Evolutionary conservation across 2,113 vertebrate genomes (phyloP).

Genomic region (Alectura lathami): DNA sequence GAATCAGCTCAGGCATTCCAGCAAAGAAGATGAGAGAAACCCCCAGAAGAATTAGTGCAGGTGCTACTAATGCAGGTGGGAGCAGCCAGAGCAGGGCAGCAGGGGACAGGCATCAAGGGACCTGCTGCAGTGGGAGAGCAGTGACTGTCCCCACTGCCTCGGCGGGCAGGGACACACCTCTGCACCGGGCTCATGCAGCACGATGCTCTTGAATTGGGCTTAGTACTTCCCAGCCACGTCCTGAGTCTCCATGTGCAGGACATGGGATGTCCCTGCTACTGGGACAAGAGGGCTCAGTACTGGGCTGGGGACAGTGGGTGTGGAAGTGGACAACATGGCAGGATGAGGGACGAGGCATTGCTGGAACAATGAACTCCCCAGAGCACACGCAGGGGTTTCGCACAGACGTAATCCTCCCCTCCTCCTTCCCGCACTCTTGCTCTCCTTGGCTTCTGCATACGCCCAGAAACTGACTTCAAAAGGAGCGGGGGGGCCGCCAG

Average conservation of each 20-base stretch:
- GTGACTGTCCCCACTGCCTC: too few species aligned
- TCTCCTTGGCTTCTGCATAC: not conserved
- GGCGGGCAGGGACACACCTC: not conserved
- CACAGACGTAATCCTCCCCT: not conserved
- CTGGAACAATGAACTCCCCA: not conserved
- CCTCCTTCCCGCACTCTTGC: not conserved
- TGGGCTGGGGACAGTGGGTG: not conserved
- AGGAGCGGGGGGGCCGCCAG: not conserved
- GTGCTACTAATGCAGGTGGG: not conserved
- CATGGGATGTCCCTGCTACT: rapidly evolving
- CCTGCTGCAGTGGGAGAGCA: too few species aligned
- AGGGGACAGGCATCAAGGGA: too few species aligned
- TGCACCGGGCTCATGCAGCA: not conserved
- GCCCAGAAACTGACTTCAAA: not conserved
- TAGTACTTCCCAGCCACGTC: too few species aligned
- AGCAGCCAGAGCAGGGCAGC: not conserved
- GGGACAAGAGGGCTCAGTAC: not conserved
- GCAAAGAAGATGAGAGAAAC: not conserved
- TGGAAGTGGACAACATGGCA: rapidly evolving
- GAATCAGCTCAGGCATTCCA: not conserved
- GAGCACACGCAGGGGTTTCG: rapidly evolving
- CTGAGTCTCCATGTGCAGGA: not conserved
- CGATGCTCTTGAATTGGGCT: not conserved
- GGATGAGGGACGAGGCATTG: not conserved
- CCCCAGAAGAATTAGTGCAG: not conserved